Base-by-base conservation (phyloP, 1,140 invertebrate species). In the Uloborus diversus region DNA sequence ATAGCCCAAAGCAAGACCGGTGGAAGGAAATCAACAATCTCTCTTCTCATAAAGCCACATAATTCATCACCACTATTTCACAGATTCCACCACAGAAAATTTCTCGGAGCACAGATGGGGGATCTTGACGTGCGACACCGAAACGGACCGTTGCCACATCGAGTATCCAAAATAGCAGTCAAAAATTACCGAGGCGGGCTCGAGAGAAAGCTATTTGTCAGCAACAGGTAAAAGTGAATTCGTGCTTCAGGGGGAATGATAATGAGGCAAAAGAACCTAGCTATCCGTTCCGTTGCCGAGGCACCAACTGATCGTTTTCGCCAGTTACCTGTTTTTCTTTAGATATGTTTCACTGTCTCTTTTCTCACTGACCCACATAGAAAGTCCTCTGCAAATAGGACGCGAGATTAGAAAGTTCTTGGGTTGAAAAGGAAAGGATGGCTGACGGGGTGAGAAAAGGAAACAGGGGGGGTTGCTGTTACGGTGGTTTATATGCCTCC, bases 321-420 rank as follows among this genome's bases (percentile, higher is more conserved):
- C 9, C 56, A 33, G 56, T 61, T 73, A 73, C 71, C 59, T 64
- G 71, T 75, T 64, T 75, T 75, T n/a, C n/a, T 57, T 73, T 73
- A 73, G 69, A 73, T 57, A 53, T 28, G 57, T 71, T 51, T 25
- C 17, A 9, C 20, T 37, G 35, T 32, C 57, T 64, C 47, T 13
- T 64, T 61, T 28, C 56, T n/a, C 3, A n/a, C 30, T 75, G 71
- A 75, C 71, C 71, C 47, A 75, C 71, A 75, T 75, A 17, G 42
- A 30, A 57, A 51, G 33, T 30, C 27, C 28, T 64, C 71, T 75
- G 71, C 71, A 75, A 75, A 75, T 75, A 57, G 71, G 71, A 75
- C 71, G 71, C n/a, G 17, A 51, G 71, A 75, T 75, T 75, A 75
- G 71, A 75, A 75, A 75, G 71, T 75, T 75, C 51, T 75, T 51